Percentiles rank a stretch among this genome's conserved stretches.
These are phyloP conservation scores for Coenonympha glycerion DNA, from an alignment of 2,888 invertebrate species.

Conservation along the genomic window DNA sequence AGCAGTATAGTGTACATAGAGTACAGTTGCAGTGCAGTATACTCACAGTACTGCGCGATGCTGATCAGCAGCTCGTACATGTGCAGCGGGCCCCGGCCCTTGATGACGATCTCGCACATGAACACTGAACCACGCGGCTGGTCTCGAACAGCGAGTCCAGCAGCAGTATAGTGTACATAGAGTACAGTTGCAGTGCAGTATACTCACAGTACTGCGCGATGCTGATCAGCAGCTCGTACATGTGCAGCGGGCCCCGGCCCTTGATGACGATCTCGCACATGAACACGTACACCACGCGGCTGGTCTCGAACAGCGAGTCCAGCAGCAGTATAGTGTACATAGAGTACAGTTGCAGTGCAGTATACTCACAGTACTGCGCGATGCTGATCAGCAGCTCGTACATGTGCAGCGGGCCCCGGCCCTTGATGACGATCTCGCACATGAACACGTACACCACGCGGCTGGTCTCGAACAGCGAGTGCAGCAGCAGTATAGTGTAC, in stretches of 20 bases:
- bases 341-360: neutral
- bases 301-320: slow-evolving; percentile 65
- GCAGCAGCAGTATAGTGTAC: slow-evolving; percentile 49
- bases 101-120: slow-evolving; percentile 54
- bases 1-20: slow-evolving; percentile 38
- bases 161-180: slow-evolving; percentile 38
- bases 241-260: slow-evolving; percentile 50
- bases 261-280: slow-evolving; percentile 56
- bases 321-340: slow-evolving; percentile 45
- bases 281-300: slow-evolving; percentile 61
- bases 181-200: neutral
- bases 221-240: slow-evolving; percentile 58
- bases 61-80: slow-evolving; percentile 58
- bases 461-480: slow-evolving; percentile 64
- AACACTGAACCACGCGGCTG: slow-evolving; percentile 62
- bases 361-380: slow-evolving; percentile 53
- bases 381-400: slow-evolving; percentile 60
- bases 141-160: slow-evolving; percentile 67
- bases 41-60: slow-evolving; percentile 56
- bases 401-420: slow-evolving; percentile 50
- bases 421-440: slow-evolving; percentile 55
- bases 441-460: slow-evolving; percentile 62
- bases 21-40: neutral
- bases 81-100: slow-evolving; percentile 52
- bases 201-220: slow-evolving; percentile 56